Evolutionary conservation across 2,797 vertebrate species (phyloP), one percentile per base, ranked within the genome.

Genomic region (Percopsis omiscomaycus): DNA sequence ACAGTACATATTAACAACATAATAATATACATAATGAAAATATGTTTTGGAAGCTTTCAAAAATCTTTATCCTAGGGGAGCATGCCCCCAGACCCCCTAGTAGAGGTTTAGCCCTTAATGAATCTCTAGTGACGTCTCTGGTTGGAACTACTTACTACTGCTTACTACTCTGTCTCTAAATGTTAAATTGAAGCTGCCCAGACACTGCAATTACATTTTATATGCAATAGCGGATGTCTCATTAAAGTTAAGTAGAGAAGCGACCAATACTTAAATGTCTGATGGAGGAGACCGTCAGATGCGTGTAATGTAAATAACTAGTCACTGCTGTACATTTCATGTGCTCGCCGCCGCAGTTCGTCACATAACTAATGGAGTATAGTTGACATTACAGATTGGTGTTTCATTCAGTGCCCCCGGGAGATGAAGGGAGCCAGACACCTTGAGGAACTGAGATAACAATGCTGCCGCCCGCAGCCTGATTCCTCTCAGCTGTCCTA

Each of bases 321-420:
- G 1, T 16, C n/a, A 51, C 15, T 51, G 15, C 49, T 22, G 49
- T 51, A 51, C n/a, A 16, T 9, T 22, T 16, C 15, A 9, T 51
- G n/a, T 3, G 12, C 46, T 48, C 46, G n/a, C 15, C 15, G 6
- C 15, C 8, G 15, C 49, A 51, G 49, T 14, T 50, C 49, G 5
- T 16, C 15, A 44, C 53, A 14, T n/a, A 16, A 55, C 55, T 56
- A 46, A 61, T 49, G 4, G 57, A 27, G 14, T 48, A 56, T 6
- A n/a, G 28, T 42, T 64, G 71, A 77, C 46, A 50, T 75, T 68
- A 69, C 22, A 65, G 45, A 80, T 74, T 12, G 63, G 65, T 29
- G 51, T 66, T 64, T 66, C 58, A 61, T 55, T 70, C 37, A 28
- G 11, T 59, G 14, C 57, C 52, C 56, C 44, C 11, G 57, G 3